Conservation (phyloP, 2,888 invertebrate genomes). For the Scaptomyza polygonia region DNA sequence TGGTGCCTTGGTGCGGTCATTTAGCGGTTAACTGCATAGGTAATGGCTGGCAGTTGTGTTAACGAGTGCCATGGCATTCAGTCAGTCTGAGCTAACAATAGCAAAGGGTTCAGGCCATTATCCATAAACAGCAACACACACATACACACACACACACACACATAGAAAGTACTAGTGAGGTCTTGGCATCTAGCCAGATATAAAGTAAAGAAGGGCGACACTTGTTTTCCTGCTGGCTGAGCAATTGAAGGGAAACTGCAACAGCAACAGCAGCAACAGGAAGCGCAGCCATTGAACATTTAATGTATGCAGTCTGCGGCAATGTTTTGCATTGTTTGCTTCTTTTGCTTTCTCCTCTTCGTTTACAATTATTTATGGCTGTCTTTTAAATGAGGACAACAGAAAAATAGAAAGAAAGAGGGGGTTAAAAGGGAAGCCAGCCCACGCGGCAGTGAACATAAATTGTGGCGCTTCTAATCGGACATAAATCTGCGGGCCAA, state of each 20-base stretch:
- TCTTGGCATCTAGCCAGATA: slow-evolving; percentile 57
- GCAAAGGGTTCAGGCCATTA: slow-evolving; percentile 11
- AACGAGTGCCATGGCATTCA: slow-evolving; percentile 41
- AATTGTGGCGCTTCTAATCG: slow-evolving; percentile 61
- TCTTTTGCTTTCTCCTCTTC: neutral
- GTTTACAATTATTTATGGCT: slow-evolving; percentile 32
- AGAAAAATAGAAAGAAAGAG: neutral
- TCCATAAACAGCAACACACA: slow-evolving; percentile 7
- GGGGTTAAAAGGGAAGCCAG: neutral
- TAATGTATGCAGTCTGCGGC: slow-evolving; percentile 64
- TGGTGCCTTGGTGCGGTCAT: slow-evolving; percentile 10
- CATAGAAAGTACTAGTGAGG: slow-evolving; percentile 45
- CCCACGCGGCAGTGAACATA: slow-evolving; percentile 35
- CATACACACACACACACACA: slow-evolving; percentile 5
- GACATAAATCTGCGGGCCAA: slow-evolving; percentile 47
- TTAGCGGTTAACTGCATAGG: slow-evolving; percentile 29
- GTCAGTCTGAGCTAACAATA: slow-evolving; percentile 18
- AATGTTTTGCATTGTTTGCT: slow-evolving; percentile 16
- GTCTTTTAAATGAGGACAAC: slow-evolving; percentile 22
- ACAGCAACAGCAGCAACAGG: slow-evolving; percentile 62
- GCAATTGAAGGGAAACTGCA: neutral
- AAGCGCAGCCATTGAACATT: slow-evolving; percentile 72
- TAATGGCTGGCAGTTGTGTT: slow-evolving; percentile 39
- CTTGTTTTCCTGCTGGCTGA: slow-evolving; percentile 31
- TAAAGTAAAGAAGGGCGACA: slow-evolving; percentile 61